Conservation (phyloP, 2,113 vertebrate genomes). For the Leptobrachium ailaonicum region DNA sequence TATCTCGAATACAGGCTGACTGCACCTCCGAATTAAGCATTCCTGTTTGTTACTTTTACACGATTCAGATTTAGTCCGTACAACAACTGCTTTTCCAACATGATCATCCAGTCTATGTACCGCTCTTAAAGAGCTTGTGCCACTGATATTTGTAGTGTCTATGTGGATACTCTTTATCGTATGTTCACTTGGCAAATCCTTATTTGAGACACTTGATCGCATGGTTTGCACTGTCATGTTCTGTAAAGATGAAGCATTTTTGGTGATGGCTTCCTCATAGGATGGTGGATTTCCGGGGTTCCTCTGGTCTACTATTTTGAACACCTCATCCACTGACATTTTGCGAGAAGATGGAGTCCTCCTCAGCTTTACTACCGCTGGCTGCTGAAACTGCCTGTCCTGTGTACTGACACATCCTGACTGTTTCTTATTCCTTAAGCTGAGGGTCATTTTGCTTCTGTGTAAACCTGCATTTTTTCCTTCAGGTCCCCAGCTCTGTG, state of each 20-base stretch:
- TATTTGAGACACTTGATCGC: constrained; percentile 60
- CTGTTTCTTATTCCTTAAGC: constrained; percentile 68
- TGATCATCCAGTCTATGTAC: constrained; percentile 44
- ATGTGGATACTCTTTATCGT: background rate
- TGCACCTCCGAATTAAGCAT: constrained; percentile 67
- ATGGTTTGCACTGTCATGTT: constrained; percentile 77
- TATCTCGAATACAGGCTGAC: constrained; percentile 81
- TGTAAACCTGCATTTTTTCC: constrained; percentile 27
- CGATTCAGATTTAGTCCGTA: constrained; percentile 80
- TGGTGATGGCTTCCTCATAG: constrained; percentile 78
- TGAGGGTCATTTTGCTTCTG: background rate
- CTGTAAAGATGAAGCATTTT: constrained; percentile 54
- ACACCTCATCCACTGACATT: constrained; percentile 79
- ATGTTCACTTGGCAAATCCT: constrained; percentile 39
- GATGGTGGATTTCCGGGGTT: constrained; percentile 78
- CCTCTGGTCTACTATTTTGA: constrained; percentile 74
- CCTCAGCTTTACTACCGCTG: background rate
- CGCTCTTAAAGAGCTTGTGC: constrained; percentile 24
- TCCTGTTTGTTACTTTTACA: constrained; percentile 61
- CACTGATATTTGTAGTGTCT: constrained; percentile 36
- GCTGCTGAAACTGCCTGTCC: constrained; percentile 52
- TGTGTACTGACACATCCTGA: constrained; percentile 77
- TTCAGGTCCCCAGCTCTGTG: constrained; percentile 66
- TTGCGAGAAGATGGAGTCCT: constrained; percentile 55
- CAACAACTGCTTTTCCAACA: constrained; percentile 59